Conservation (phyloP, 2,113 vertebrate species). For the Odontophorus gujanensis region DNA sequence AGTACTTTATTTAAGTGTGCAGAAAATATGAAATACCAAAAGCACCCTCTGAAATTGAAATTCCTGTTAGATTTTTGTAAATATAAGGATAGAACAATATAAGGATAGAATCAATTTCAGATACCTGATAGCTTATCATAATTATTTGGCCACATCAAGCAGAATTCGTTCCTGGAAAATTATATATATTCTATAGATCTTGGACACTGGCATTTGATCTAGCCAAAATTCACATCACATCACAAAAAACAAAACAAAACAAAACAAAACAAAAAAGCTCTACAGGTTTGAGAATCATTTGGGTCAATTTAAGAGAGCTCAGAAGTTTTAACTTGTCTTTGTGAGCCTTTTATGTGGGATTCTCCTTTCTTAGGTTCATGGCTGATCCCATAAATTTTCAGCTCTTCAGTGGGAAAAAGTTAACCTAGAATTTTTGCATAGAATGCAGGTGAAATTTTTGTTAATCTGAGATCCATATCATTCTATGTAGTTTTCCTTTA, state of each 20-base stretch:
- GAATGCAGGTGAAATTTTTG: background rate
- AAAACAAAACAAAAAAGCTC: background rate
- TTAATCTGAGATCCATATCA: background rate
- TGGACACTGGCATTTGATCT: constrained; percentile 19
- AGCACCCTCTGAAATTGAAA: background rate
- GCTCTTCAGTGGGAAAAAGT: background rate
- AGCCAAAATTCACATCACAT: background rate
- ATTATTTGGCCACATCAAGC: constrained; percentile 41
- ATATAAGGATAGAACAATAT: background rate
- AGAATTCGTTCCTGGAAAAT: constrained; percentile 21
- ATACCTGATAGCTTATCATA: constrained; percentile 47
- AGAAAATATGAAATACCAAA: background rate
- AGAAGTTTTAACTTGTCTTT: background rate
- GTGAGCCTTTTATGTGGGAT: background rate
- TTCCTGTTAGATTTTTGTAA: background rate
- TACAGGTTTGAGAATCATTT: background rate
- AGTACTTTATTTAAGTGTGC: background rate
- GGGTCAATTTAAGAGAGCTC: constrained; percentile 2
- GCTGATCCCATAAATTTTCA: background rate
- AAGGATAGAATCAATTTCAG: background rate
- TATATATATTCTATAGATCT: background rate
- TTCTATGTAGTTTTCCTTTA: background rate
- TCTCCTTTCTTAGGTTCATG: background rate
- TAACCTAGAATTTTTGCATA: background rate
- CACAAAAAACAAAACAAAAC: no score